These are phyloP conservation scores for Erythrolamprus reginae DNA, from an alignment of 2,113 vertebrate species.

Conservation along the genomic window DNA sequence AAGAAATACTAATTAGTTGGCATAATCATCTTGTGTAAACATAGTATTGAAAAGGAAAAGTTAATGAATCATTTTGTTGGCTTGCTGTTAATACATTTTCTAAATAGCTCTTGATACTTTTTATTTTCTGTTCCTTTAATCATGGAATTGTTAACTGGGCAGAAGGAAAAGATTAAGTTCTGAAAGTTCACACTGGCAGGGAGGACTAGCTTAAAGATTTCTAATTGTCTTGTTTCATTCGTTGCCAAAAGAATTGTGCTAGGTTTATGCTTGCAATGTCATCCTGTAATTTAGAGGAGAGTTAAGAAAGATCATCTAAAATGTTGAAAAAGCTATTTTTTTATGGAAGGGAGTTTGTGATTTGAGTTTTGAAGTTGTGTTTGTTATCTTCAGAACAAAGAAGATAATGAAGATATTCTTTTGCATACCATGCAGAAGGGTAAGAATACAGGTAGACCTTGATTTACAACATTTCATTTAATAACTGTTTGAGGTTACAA, in stretches of 20 bases:
- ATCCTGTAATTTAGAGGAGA: neutral
- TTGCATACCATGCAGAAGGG: neutral
- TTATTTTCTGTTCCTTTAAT: slow-evolving; percentile 24
- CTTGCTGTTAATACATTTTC: slow-evolving; percentile 64
- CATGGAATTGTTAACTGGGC: slow-evolving; percentile 30
- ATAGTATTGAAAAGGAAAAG: slow-evolving; percentile 62
- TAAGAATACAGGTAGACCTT: neutral
- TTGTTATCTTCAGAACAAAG: neutral
- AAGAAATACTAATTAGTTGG: slow-evolving; percentile 75
- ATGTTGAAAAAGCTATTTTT: neutral
- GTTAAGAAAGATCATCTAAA: neutral
- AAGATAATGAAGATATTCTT: neutral
- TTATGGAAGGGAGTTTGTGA: neutral
- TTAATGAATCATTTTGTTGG: slow-evolving; percentile 65
- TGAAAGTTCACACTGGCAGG: neutral
- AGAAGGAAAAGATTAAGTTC: neutral
- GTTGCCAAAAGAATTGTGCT: neutral
- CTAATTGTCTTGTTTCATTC: slow-evolving; percentile 7
- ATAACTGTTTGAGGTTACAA: neutral
- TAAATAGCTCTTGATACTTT: slow-evolving; percentile 44
- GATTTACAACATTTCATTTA: neutral
- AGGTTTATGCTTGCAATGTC: neutral
- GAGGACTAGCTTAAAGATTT: neutral
- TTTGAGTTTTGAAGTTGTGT: neutral
- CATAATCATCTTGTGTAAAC: slow-evolving; percentile 74